Percentiles rank a stretch among this genome's conserved stretches.
Evolutionary conservation across 2,797 vertebrate genomes (phyloP).

Genomic region (Poecilia gillii): DNA sequence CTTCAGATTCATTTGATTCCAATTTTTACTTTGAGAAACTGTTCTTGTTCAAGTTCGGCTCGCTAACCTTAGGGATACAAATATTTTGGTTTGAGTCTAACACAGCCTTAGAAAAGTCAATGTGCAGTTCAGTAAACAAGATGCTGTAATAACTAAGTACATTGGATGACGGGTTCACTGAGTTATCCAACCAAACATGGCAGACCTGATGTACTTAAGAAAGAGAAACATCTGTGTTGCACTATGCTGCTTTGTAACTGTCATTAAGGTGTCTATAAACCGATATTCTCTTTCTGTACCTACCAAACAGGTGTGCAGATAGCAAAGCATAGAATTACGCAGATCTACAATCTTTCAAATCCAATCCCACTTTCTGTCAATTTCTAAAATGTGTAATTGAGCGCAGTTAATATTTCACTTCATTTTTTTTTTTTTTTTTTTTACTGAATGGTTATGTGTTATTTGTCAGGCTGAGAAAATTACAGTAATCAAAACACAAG

Average conservation of each 20-base stretch:
- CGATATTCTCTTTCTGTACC: slow-evolving; percentile 11
- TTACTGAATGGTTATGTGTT: slow-evolving; percentile 10
- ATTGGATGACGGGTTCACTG: slow-evolving; percentile 57
- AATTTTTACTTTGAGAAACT: slow-evolving; percentile 12
- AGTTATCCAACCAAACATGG: slow-evolving; percentile 57
- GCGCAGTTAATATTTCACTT: slow-evolving; percentile 22
- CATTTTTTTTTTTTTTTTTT: slow-evolving; percentile 18
- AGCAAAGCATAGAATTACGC: slow-evolving; percentile 2
- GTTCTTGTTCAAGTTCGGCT: slow-evolving; percentile 26
- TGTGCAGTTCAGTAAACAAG: slow-evolving; percentile 72
- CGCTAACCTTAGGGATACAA: slow-evolving; percentile 44
- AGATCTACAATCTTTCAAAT: slow-evolving; percentile 17
- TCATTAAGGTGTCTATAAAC: slow-evolving; percentile 32
- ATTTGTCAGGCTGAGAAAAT: slow-evolving; percentile 34
- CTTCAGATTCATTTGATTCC: background rate
- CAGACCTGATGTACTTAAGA: slow-evolving; percentile 30
- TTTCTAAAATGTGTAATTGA: slow-evolving; percentile 13
- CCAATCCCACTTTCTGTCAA: background rate
- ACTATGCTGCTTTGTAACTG: slow-evolving; percentile 11
- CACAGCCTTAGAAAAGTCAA: slow-evolving; percentile 57
- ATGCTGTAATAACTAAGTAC: slow-evolving; percentile 60
- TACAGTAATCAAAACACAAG: slow-evolving; percentile 32
- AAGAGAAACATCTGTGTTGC: slow-evolving; percentile 37
- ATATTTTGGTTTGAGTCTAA: slow-evolving; percentile 68
- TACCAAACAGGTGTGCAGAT: background rate